Base-by-base conservation (phyloP, 92 coral and sea anemone genomes). In the Nematostella vectensis region DNA sequence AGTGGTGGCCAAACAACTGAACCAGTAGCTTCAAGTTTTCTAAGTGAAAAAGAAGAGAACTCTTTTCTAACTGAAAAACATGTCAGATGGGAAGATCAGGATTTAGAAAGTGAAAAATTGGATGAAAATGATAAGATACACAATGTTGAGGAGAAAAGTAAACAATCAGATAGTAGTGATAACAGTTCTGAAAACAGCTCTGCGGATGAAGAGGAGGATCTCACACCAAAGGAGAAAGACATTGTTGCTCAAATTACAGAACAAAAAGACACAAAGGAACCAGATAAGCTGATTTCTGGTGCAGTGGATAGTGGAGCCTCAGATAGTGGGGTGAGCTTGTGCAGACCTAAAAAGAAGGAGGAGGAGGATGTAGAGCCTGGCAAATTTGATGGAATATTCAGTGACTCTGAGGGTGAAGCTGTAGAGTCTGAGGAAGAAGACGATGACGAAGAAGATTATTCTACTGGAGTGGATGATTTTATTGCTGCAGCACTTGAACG, bases 351-450 rank as follows among this genome's bases (percentile, higher is more conserved):
- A 54, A 13, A 55, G 49, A 43, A 17, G 31, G 68, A 72, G 17
- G 82, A 83, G 30, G 70, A 64, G 58, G 81, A 78, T 11, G 57
- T 31, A 1, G 87, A 79, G 21, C 68, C 81, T 6, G 77, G 84
- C n/a, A 76, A 65, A 49, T 85, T 85, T 67, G 88, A 71, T 75
- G 95, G 84, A 17, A 86, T 85, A 18, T 85, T 85, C 31, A 85
- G 95, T 59, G 95, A 85, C 47, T 75, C 95, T 3, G 95, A 83
- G 48, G 83, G 63, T 2, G 83, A 81, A 31, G 79, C 74, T 22
- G 42, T 8, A 15, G 83, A 62, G 25, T 75, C 88, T 9, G 72
- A 71, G 54, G 95, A 75, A 39, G 85, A 81, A 48, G 95, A 85
- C 25, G 81, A 80, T 20, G 95, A 85, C 12, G 95, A 67, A 42